Percentiles rank a stretch among this genome's conserved stretches.
Conservation (phyloP, 2,888 invertebrate genomes). For the Lepidochrysops patricia region DNA sequence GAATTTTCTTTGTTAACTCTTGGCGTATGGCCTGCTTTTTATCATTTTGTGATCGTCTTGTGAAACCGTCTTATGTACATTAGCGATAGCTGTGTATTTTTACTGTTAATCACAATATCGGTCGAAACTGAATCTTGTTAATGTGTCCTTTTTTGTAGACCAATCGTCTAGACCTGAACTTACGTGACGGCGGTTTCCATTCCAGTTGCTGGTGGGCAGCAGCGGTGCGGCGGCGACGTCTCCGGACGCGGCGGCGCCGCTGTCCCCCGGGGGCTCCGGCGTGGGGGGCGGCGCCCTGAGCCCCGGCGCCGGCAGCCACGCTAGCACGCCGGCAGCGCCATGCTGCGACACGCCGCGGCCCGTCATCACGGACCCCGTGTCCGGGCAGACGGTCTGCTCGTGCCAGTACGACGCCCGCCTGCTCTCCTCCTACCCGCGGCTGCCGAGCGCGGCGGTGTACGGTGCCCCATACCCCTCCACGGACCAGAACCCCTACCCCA, state of each 20-base stretch:
- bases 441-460: constrained; percentile 86
- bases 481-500: constrained; percentile 94
- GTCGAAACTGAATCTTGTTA: too few species aligned
- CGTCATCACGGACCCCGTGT: constrained; percentile 93
- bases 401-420: constrained; percentile 94
- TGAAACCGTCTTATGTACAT: too few species aligned
- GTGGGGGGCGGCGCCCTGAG: constrained; percentile 74
- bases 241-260: constrained; percentile 81
- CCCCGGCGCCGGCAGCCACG: constrained; percentile 73
- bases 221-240: constrained; percentile 86
- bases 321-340: constrained; percentile 70
- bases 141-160: too few species aligned
- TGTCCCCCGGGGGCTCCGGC: constrained; percentile 81
- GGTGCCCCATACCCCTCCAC: constrained; percentile 91
- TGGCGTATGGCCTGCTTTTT: too few species aligned
- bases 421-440: constrained; percentile 84
- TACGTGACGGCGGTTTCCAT: constrained; percentile 21
- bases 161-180: background rate
- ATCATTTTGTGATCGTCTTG: too few species aligned
- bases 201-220: constrained; percentile 82
- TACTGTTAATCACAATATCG: too few species aligned
- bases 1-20: too few species aligned
- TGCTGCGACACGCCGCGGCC: constrained; percentile 95
- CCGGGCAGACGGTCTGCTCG: constrained; percentile 94
- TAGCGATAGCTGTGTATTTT: too few species aligned